Evolutionary conservation across 1,140 invertebrate species (phyloP), one percentile per base, ranked within the genome.

Genomic region (Panulirus ornatus): DNA sequence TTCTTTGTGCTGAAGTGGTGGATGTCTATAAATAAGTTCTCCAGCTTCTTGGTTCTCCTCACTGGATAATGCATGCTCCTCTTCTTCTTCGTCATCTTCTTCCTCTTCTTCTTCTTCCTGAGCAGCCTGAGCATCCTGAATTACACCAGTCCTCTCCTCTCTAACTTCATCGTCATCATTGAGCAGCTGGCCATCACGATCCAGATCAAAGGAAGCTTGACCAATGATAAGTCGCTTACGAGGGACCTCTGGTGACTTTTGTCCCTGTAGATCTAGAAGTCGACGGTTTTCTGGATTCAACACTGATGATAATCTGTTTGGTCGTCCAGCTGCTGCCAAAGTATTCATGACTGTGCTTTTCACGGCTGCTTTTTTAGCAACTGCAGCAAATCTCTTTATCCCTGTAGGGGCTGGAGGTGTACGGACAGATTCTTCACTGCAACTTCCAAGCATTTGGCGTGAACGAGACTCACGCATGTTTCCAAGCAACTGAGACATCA

Each of bases 241-340:
- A 2, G 90, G 88, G 34, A 90, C 90, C 51, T 92, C 91, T 0
- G 91, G 91, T 22, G 88, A 91, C 22, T 86, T 85, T 71, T 91
- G 88, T 14, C 91, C 91, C 47, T 92, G 84, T 9, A 88, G 73
- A 70, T 92, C 82, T n/a, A 92, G 44, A 5, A 91, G 75, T 22
- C 82, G 84, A 22, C 91, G 85, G 71, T 92, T 92, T n/a, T 91
- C 91, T 16, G 91, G 88, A n/a, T 88, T 89, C 19, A 92, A 71
- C 11, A 92, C 91, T 0, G 88, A 91, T 5, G 63, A 84, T 0
- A 70, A 47, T n/a, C 87, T 76, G 40, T 83, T 70, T 11, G 71
- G 84, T 70, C 78, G 63, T 36, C 34, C 51, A 9, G 54, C 51
- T 1, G 71, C 78, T 6, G 44, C 36, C 11, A 91, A 34, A 6